Percentiles rank a stretch among this genome's conserved stretches.
Evolutionary conservation across 2,797 vertebrate genomes (phyloP).

Genomic region (Anas georgica): DNA sequence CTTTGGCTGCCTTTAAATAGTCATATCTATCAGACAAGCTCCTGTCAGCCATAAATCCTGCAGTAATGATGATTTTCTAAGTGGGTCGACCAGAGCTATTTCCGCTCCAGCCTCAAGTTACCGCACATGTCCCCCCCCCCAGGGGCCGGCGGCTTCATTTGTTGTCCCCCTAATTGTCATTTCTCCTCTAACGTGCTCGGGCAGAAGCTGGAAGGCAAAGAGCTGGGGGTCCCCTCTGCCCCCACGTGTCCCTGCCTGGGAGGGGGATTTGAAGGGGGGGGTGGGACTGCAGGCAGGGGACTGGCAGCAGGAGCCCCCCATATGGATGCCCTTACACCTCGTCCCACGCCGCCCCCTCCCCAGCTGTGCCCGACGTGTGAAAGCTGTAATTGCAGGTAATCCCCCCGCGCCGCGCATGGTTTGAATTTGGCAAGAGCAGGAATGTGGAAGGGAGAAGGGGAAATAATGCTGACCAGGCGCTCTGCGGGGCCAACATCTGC

Average conservation of each 20-base stretch:
- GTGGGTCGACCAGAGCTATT: slow-evolving; percentile 78
- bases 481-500: slow-evolving; percentile 65
- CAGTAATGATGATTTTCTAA: slow-evolving; percentile 79
- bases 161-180: slow-evolving; percentile 78
- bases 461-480: slow-evolving; percentile 37
- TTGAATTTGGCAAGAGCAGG: slow-evolving; percentile 62
- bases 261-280: neutral
- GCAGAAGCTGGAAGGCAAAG: slow-evolving; percentile 55
- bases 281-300: neutral
- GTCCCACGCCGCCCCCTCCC: rapidly evolving
- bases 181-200: slow-evolving; percentile 65
- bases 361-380: neutral
- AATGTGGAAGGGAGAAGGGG: slow-evolving; percentile 52
- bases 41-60: slow-evolving; percentile 86
- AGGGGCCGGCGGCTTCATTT: slow-evolving; percentile 72
- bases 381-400: slow-evolving; percentile 66
- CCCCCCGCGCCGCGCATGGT: neutral
- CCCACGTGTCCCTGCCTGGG: neutral
- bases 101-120: slow-evolving; percentile 80
- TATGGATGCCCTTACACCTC: slow-evolving; percentile 47
- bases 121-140: slow-evolving; percentile 45
- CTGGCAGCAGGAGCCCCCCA: neutral
- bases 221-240: neutral
- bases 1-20: slow-evolving; percentile 83
- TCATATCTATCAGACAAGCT: slow-evolving; percentile 88